These are phyloP conservation scores for Pangasius krempfi DNA, from an alignment of 2,797 vertebrate genomes.

Conservation along the genomic window DNA sequence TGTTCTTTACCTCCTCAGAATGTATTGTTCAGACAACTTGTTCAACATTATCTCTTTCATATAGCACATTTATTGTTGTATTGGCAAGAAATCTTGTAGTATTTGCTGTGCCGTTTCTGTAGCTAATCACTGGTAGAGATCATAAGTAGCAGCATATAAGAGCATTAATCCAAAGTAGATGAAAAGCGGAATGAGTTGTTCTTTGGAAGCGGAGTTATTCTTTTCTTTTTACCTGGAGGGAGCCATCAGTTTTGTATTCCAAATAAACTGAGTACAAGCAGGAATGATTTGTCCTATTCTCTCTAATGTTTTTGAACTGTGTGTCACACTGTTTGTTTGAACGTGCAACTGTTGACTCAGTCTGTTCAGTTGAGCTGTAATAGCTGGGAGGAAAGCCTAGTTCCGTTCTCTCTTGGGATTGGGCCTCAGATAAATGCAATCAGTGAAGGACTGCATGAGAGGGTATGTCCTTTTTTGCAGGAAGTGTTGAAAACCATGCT, in stretches of 20 bases:
- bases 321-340: not conserved
- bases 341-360: not conserved
- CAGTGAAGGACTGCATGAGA: not conserved
- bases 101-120: not conserved
- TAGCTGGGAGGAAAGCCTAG: not conserved
- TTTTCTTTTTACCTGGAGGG: not conserved
- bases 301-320: not conserved
- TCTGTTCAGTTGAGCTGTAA: not conserved
- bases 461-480: not conserved
- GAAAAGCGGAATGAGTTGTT: not conserved
- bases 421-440: not conserved
- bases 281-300: not conserved
- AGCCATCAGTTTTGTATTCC: not conserved
- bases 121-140: not conserved
- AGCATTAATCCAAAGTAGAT: not conserved
- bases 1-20: not conserved
- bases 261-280: not conserved
- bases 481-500: not conserved
- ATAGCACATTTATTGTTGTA: not conserved
- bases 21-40: not conserved
- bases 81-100: not conserved
- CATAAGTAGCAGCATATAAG: not conserved
- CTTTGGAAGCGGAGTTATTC: not conserved
- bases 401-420: not conserved
- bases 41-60: too few relatives aligned